Evolutionary conservation across 2,888 invertebrate genomes (phyloP), one percentile per base, ranked within the genome.

Genomic region (Spilosoma lubricipeda): DNA sequence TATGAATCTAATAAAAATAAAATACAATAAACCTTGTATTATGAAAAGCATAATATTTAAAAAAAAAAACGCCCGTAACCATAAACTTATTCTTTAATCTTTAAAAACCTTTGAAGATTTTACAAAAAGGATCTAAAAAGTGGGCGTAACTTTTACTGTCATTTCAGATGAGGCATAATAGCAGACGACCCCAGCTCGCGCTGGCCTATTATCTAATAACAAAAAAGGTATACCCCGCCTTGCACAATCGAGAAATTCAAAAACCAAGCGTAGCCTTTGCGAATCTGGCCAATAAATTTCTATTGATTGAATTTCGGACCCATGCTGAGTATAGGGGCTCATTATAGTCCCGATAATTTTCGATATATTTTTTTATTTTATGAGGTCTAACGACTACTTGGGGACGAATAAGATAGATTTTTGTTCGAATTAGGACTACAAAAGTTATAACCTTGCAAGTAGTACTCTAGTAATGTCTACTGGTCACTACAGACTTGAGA

Each of bases 311-410:
- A 94, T 93, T 94, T 93, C 87, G 95, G 95, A 94, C 94, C 92
- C 95, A 93, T 92, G 95, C 95, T 94, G 95, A 59, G 94, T 88
- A 96, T 95, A 94, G 91, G 96, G 96, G 95, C 93, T 94, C 93
- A 95, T 96, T 96, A 95, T 95, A 90, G 82, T 85, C 83, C 79
- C 88, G 82, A 92, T 93, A 91, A 93, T 94, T 93, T 93, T 84
- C 67, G 71, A 79, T 89, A 90, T 93, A 20, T 36, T 56, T 69
- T 69, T 70, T 76, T 79, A 81, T 82, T 83, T 88, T 82, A 78
- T 78, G 66, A 71, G 73, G 30, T 71, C 70, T 83, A 81, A 84
- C 79, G 73, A 85, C 75, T 71, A 76, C 71, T 79, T 78, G 79
- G 76, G 67, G 75, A 76, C 72, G 72, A 78, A 76, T 79, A 70